phyloP scores from a whole-genome alignment of 2,113 vertebrate genomes.

The Pseudonaja textilis region DNA sequence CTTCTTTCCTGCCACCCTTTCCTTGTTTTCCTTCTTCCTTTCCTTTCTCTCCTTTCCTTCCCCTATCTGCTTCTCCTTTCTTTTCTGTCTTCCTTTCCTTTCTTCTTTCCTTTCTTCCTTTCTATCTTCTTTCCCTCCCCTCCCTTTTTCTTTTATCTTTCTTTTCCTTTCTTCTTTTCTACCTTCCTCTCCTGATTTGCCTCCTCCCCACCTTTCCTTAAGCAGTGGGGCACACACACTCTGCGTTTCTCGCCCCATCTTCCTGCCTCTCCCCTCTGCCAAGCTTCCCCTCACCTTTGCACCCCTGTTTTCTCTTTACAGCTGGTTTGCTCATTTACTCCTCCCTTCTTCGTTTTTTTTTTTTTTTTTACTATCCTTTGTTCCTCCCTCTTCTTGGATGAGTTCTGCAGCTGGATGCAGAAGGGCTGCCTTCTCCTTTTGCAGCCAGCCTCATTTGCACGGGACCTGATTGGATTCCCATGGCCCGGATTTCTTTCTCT shows the following conservation, averaged over 20 bases:
- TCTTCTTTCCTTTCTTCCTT: no score
- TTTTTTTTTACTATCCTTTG: neutral
- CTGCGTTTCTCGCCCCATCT: neutral
- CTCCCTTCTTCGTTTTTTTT: neutral
- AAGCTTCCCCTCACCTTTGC: neutral
- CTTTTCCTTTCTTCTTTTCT: no score
- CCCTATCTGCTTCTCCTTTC: no score
- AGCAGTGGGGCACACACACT: neutral
- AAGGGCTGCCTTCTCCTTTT: neutral
- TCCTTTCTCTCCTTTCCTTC: no score
- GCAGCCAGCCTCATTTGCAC: neutral
- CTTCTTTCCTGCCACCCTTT: no score
- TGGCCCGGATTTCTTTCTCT: neutral
- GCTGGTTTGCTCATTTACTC: neutral
- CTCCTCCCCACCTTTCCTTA: neutral
- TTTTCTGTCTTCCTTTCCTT: no score
- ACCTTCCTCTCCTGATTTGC: neutral
- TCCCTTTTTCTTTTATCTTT: no score
- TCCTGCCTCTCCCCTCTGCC: neutral
- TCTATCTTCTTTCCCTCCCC: no score
- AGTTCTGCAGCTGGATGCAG: neutral
- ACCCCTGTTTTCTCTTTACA: neutral
- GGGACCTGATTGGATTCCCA: neutral
- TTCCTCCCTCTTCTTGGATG: neutral
- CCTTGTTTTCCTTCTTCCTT: no score